phyloP scores from a whole-genome alignment of 1,140 invertebrate species.

The Cydia amplana region DNA sequence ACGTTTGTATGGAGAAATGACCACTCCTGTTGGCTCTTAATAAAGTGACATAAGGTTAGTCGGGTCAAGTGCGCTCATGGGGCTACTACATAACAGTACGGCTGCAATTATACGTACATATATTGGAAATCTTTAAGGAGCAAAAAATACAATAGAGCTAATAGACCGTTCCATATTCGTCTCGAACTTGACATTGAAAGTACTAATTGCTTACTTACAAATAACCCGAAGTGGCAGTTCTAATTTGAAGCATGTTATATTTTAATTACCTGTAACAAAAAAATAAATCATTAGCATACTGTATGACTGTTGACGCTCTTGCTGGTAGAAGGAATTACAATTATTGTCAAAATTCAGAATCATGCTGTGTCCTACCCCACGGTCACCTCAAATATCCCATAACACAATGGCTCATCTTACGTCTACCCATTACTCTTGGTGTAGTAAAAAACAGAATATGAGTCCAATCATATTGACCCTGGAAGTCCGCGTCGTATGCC shows the following conservation, averaged over 20 bases:
- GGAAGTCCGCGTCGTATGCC: not conserved
- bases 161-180: not conserved
- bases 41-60: no score
- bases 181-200: not conserved
- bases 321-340: no score
- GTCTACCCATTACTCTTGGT: not conserved
- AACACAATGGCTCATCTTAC: no score
- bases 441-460: not conserved
- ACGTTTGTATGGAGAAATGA: no score
- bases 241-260: not conserved
- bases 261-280: slow-evolving; percentile 14
- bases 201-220: slow-evolving; percentile 1
- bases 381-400: not conserved
- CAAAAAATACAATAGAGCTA: not conserved
- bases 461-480: not conserved
- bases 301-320: not conserved
- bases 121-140: no score
- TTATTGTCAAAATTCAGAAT: no score
- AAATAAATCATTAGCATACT: not conserved
- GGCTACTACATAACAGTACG: no score
- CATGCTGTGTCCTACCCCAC: no score
- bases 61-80: no score
- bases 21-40: no score
- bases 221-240: not conserved
- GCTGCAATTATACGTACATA: no score